Evolutionary conservation across 2,797 vertebrate species (phyloP).

Genomic region (Knipowitschia caucasica): DNA sequence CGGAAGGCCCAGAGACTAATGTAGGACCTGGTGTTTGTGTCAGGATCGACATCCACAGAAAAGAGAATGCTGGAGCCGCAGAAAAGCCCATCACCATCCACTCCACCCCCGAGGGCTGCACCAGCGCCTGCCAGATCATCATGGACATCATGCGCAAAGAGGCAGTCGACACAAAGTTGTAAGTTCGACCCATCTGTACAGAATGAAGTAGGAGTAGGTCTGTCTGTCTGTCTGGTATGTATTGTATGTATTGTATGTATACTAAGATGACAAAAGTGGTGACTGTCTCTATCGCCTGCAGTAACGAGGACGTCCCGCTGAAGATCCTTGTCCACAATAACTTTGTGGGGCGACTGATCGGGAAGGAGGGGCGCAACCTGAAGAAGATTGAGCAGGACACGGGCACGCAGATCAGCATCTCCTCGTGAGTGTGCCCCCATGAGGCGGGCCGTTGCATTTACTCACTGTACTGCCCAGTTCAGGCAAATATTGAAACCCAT

Average conservation of each 20-base stretch:
- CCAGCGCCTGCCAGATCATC: constrained; percentile 91
- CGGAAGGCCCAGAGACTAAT: too few relatives aligned
- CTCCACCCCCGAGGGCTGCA: constrained; percentile 95
- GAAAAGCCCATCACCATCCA: constrained; percentile 99
- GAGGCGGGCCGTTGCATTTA: too few relatives aligned
- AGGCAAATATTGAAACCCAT: too few relatives aligned
- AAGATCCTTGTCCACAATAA: constrained; percentile 99
- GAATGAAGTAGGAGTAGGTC: too few relatives aligned
- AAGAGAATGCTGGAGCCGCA: constrained; percentile 96
- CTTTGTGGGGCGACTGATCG: constrained; percentile 95
- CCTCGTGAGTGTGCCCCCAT: constrained; percentile 93
- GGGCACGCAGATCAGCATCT: constrained; percentile 98
- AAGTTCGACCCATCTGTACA: too few relatives aligned
- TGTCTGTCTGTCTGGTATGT: too few relatives aligned
- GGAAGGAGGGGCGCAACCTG: constrained; percentile 96
- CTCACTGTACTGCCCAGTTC: too few relatives aligned
- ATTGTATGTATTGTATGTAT: too few relatives aligned
- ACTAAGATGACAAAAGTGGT: too few relatives aligned
- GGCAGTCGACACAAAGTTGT: constrained; percentile 98
- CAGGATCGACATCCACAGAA: constrained; percentile 98
- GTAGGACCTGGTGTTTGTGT: not conserved
- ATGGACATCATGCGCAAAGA: constrained; percentile 99
- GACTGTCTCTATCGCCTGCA: constrained; percentile 63
- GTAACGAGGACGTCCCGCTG: constrained; percentile 95
- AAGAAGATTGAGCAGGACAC: constrained; percentile 99